These are phyloP conservation scores for Hyperoplus lanceolatus DNA, from an alignment of 2,797 vertebrate species.

Conservation along the genomic window DNA sequence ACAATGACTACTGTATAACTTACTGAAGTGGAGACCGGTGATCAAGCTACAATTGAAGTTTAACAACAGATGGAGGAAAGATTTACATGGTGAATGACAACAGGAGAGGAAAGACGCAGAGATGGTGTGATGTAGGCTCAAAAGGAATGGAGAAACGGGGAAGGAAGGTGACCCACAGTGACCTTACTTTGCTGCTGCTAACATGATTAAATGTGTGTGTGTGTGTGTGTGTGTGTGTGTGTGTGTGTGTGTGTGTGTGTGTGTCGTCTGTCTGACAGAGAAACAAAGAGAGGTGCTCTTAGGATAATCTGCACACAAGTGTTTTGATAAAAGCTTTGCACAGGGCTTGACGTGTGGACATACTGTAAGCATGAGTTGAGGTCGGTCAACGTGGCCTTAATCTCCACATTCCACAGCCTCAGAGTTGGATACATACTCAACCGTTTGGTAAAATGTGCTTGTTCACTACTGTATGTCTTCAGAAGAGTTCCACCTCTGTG, in stretches of 20 bases:
- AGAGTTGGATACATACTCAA: constrained; percentile 11
- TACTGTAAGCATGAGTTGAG: constrained; percentile 61
- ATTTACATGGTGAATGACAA: not conserved
- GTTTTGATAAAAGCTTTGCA: constrained; percentile 70
- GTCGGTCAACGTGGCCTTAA: constrained; percentile 74
- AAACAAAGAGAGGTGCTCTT: constrained; percentile 33
- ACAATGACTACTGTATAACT: constrained; percentile 30
- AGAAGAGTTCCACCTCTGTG: constrained; percentile 20
- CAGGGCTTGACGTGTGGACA: constrained; percentile 59
- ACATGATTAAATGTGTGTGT: constrained; percentile 29
- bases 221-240: constrained; percentile 29
- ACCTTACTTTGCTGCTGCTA: constrained; percentile 37
- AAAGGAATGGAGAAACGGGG: constrained; percentile 12
- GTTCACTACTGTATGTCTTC: constrained; percentile 43
- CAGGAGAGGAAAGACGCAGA: constrained; percentile 1
- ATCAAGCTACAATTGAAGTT: constrained; percentile 9
- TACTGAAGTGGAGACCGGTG: constrained; percentile 2
- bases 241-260: constrained; percentile 24
- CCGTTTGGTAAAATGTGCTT: constrained; percentile 31
- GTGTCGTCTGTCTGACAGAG: constrained; percentile 35
- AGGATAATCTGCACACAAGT: constrained; percentile 42
- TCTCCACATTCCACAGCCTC: constrained; percentile 53
- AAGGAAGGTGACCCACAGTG: constrained; percentile 32
- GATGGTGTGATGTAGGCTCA: no score
- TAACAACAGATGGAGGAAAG: constrained; percentile 28